A percentile compares a stretch with the other conserved stretches of the same genome.
These are phyloP conservation scores for Metridium senile DNA, from an alignment of 92 coral and sea anemone genomes.

Conservation along the genomic window DNA sequence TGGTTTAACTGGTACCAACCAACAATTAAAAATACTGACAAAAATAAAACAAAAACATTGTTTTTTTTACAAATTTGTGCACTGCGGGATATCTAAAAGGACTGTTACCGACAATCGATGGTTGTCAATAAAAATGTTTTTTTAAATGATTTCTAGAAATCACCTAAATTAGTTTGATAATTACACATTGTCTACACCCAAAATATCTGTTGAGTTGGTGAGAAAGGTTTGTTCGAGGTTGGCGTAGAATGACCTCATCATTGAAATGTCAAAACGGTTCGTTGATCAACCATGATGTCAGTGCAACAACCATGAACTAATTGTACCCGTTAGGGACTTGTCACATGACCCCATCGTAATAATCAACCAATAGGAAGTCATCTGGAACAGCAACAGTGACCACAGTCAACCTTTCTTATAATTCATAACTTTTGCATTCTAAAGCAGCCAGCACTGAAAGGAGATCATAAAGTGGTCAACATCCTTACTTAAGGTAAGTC, in stretches of 20 bases:
- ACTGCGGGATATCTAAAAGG: not conserved
- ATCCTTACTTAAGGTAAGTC: conserved; percentile 64
- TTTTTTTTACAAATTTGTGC: not conserved
- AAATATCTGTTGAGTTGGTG: not conserved
- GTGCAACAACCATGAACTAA: conserved; percentile 41
- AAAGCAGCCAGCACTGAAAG: conserved; percentile 61
- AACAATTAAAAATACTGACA: conserved; percentile 9
- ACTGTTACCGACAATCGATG: not conserved
- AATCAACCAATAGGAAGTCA: conserved; percentile 37
- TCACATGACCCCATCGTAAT: conserved; percentile 40
- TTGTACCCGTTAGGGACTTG: conserved; percentile 32
- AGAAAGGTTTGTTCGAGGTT: not conserved
- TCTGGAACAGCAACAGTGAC: conserved; percentile 40
- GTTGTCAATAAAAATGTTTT: too few species aligned
- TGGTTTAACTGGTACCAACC: conserved; percentile 19
- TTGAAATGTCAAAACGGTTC: conserved; percentile 19
- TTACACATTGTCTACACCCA: not conserved
- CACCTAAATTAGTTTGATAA: too few species aligned
- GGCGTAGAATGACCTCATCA: conserved; percentile 38
- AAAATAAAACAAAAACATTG: conserved; percentile 18
- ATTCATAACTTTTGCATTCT: conserved; percentile 87
- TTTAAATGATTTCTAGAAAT: too few species aligned
- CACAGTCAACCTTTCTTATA: conserved; percentile 79
- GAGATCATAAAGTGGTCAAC: conserved; percentile 44
- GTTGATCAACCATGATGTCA: conserved; percentile 35